These are phyloP conservation scores for Zaprionus camerounensis DNA, from an alignment of 1,140 invertebrate species.

Conservation along the genomic window DNA sequence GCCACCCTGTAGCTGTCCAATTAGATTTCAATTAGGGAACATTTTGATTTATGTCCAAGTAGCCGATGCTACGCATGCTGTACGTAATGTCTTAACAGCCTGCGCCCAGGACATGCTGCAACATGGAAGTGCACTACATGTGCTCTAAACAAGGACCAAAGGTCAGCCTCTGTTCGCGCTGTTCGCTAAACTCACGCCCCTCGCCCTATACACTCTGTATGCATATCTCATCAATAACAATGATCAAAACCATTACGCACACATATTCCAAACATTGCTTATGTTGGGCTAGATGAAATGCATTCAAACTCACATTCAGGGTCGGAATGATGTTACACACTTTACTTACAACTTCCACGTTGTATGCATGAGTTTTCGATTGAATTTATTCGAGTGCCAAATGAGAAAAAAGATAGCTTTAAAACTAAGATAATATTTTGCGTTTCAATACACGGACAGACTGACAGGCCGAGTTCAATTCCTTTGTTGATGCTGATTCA, in stretches of 20 bases:
- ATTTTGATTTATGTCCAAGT: conserved; percentile 9
- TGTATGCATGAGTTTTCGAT: too few species aligned
- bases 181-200: not conserved
- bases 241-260: conserved; percentile 1
- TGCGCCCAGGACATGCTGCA: not conserved
- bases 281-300: not conserved
- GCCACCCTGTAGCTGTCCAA: conserved; percentile 6
- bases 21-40: conserved; percentile 27
- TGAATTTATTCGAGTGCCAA: too few species aligned
- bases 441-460: too few species aligned
- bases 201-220: not conserved
- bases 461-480: too few species aligned
- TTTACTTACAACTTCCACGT: too few species aligned
- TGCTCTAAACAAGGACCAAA: not conserved
- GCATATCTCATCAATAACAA: conserved; percentile 31
- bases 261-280: not conserved
- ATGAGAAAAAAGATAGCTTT: too few species aligned
- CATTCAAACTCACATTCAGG: too few species aligned
- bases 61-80: not conserved
- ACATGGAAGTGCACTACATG: conserved; percentile 22
- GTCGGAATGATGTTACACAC: too few species aligned
- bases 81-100: not conserved
- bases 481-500: too few species aligned
- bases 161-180: conserved; percentile 9
- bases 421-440: too few species aligned